Conservation (phyloP, 2,113 vertebrate genomes). For the Stegostoma tigrinum region DNA sequence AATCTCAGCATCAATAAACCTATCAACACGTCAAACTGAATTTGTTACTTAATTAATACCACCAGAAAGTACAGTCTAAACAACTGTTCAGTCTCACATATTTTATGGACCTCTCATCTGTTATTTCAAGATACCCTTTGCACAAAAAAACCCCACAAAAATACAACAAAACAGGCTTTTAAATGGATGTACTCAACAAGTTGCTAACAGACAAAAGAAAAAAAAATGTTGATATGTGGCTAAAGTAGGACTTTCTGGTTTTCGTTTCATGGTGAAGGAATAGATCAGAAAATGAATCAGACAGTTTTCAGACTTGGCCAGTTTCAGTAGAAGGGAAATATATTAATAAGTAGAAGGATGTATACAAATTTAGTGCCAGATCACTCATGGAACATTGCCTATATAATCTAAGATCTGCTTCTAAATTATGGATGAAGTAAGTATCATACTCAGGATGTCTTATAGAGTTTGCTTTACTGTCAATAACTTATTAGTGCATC, state of each 20-base stretch:
- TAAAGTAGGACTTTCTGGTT: not conserved
- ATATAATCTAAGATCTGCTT: not conserved
- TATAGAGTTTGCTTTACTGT: not conserved
- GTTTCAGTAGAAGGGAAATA: not conserved
- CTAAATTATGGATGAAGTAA: conserved; percentile 10
- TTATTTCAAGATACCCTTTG: not conserved
- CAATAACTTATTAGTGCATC: not conserved
- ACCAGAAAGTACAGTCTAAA: not conserved
- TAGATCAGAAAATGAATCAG: not conserved
- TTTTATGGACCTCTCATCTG: not conserved
- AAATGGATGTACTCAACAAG: not conserved
- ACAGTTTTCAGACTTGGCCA: not conserved
- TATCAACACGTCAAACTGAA: not conserved
- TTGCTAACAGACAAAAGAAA: not conserved
- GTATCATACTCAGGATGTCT: not conserved
- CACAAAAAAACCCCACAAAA: not conserved
- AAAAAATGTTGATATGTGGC: not conserved
- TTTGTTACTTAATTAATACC: not conserved
- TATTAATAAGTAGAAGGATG: not conserved
- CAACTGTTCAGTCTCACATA: not conserved
- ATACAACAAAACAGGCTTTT: not conserved
- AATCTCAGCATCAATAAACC: not conserved
- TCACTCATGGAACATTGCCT: not conserved
- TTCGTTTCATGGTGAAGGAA: not conserved
- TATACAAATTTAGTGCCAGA: not conserved